These are phyloP conservation scores for Tineola bisselliella DNA, from an alignment of 2,888 invertebrate species.

Conservation along the genomic window DNA sequence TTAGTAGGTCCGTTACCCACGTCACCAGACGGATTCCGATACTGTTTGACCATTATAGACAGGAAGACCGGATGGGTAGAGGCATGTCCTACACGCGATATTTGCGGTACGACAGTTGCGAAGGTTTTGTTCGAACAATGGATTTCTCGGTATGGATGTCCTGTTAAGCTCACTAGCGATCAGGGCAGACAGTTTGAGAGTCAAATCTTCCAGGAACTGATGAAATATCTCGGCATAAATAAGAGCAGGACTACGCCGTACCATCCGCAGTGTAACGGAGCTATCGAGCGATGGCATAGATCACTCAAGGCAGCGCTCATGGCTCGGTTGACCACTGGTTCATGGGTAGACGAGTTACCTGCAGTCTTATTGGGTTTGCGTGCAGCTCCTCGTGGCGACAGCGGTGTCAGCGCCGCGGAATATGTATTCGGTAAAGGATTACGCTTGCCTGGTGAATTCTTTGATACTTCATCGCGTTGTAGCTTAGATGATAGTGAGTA, in stretches of 20 bases:
- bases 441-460: too few relatives aligned
- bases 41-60: conserved; percentile 1
- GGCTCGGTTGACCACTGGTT: not conserved
- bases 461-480: too few relatives aligned
- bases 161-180: conserved; percentile 7
- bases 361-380: too few relatives aligned
- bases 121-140: not conserved
- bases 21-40: not conserved
- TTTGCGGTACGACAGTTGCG: not conserved
- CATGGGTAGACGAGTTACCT: conserved; percentile 8
- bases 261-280: not conserved
- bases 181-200: conserved; percentile 5
- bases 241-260: conserved; percentile 1
- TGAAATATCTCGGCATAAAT: not conserved
- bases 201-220: not conserved
- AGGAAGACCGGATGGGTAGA: not conserved
- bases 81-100: not conserved
- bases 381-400: too few relatives aligned
- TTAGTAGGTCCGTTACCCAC: not conserved
- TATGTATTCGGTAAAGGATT: too few relatives aligned
- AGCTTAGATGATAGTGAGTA: too few relatives aligned
- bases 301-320: conserved; percentile 13
- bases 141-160: conserved; percentile 14
- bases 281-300: conserved; percentile 11
- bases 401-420: too few relatives aligned